Conservation (phyloP, 2,888 invertebrate species). For the Argyresthia albistria region DNA sequence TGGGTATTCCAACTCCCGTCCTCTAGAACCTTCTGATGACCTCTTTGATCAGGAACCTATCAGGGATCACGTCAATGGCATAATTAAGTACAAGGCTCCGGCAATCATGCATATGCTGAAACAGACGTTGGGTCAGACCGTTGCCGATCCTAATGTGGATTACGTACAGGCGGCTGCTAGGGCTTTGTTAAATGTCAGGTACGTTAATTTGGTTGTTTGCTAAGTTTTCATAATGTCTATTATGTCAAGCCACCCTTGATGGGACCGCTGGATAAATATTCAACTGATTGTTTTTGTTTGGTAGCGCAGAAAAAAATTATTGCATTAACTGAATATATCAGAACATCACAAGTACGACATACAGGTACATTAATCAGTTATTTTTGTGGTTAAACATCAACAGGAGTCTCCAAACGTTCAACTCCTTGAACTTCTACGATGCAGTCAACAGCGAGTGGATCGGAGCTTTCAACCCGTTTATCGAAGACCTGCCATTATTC, state of each 20-base stretch:
- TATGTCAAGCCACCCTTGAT: too few species aligned
- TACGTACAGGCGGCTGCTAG: conserved; percentile 31
- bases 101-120: conserved; percentile 44
- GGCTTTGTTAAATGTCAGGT: conserved; percentile 34
- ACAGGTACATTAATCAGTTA: too few species aligned
- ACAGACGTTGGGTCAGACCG: conserved; percentile 17
- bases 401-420: conserved; percentile 33
- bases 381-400: too few species aligned
- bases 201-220: neutral
- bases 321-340: too few species aligned
- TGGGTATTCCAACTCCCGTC: conserved; percentile 21
- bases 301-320: too few species aligned
- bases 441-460: conserved; percentile 31
- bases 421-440: conserved; percentile 31
- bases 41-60: conserved; percentile 32
- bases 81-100: conserved; percentile 43
- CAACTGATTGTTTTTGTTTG: too few species aligned
- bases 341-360: too few species aligned
- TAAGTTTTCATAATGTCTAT: too few species aligned
- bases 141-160: conserved; percentile 25
- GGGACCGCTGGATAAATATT: too few species aligned
- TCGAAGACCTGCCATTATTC: conserved; percentile 27
- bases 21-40: conserved; percentile 24
- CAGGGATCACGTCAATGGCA: conserved; percentile 30
- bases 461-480: conserved; percentile 3